Percentiles rank a stretch among this genome's conserved stretches.
These are phyloP conservation scores for Lepidothrix coronata DNA, from an alignment of 2,113 vertebrate species.

Conservation along the genomic window DNA sequence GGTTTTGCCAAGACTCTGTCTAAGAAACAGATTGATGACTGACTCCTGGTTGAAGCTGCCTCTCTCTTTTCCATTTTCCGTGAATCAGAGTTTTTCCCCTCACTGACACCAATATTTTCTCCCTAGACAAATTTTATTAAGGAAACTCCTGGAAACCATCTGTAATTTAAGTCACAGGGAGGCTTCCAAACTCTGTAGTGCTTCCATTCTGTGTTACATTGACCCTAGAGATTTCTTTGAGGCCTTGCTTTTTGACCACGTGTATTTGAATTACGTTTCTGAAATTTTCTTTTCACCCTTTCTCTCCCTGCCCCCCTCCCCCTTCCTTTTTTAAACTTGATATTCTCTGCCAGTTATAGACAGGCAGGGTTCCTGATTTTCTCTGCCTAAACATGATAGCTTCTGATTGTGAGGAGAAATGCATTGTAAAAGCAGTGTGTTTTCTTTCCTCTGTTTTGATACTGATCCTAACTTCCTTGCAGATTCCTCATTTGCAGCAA, in stretches of 20 bases:
- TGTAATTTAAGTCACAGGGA: slow-evolving; percentile 2
- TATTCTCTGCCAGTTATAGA: not conserved
- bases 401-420: not conserved
- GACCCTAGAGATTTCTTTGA: not conserved
- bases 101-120: slow-evolving; percentile 41
- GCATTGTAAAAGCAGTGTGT: not conserved
- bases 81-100: slow-evolving; percentile 26
- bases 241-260: not conserved
- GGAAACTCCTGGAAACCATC: slow-evolving; percentile 35
- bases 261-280: not conserved
- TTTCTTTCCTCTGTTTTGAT: not conserved
- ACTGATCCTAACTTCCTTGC: not conserved
- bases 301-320: accelerated
- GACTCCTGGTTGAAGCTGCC: slow-evolving; percentile 44
- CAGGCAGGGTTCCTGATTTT: not conserved
- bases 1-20: slow-evolving; percentile 62
- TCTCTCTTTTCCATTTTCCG: slow-evolving; percentile 46
- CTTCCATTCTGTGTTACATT: not conserved
- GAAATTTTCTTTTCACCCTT: not conserved
- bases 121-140: slow-evolving; percentile 47
- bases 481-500: not conserved
- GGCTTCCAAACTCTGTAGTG: not conserved
- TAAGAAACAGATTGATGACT: slow-evolving; percentile 53
- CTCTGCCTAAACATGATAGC: not conserved
- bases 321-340: not conserved